Conservation (phyloP, 2,113 vertebrate species). For the Oncorhynchus masou region DNA sequence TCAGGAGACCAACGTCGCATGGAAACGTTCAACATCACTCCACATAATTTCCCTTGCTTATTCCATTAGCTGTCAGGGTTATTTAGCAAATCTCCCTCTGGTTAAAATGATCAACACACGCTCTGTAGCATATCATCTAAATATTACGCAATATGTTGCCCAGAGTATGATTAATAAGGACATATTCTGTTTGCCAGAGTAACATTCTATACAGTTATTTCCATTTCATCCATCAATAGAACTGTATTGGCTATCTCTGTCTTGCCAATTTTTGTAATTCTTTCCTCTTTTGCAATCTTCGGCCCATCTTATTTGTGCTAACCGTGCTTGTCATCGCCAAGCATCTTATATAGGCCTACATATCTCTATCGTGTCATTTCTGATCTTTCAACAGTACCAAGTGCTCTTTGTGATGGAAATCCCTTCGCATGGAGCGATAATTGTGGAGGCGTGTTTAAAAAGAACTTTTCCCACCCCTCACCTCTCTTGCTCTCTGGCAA, state of each 20-base stretch:
- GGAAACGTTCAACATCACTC: conserved; percentile 31
- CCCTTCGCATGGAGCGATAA: conserved; percentile 47
- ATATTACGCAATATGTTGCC: not conserved
- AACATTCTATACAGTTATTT: too few species aligned
- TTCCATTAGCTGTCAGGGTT: conserved; percentile 52
- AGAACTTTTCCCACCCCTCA: conserved; percentile 30
- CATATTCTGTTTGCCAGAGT: too few species aligned
- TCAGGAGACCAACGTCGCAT: not conserved
- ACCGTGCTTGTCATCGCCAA: too few species aligned
- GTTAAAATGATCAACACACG: conserved; percentile 51
- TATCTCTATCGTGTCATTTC: not conserved
- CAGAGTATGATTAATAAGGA: too few species aligned
- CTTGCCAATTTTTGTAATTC: not conserved
- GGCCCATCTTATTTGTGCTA: too few species aligned
- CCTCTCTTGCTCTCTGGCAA: conserved; percentile 13
- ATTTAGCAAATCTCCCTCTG: conserved; percentile 19
- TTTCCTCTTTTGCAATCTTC: not conserved
- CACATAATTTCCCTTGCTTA: conserved; percentile 42
- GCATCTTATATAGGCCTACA: too few species aligned
- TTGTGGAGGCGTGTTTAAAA: conserved; percentile 61
- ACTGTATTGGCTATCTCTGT: too few species aligned
- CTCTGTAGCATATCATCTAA: conserved; percentile 1
- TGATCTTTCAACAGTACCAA: not conserved
- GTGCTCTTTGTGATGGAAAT: conserved; percentile 22
- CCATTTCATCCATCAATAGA: too few species aligned